These are phyloP conservation scores for Gobio occitaniae DNA, from an alignment of 2,797 vertebrate genomes.

Conservation along the genomic window DNA sequence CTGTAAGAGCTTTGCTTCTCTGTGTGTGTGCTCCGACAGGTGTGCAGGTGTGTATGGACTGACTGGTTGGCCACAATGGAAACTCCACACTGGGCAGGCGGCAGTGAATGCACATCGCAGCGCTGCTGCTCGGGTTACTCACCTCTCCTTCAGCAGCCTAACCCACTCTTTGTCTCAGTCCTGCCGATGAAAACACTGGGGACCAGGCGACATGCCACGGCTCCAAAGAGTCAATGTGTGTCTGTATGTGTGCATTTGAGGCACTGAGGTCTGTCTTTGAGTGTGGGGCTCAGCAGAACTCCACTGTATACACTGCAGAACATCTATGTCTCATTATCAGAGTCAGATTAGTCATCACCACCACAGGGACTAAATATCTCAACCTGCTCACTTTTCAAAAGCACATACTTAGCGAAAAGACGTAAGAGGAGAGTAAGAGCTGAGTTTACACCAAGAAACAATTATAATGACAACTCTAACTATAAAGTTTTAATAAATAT, in stretches of 20 bases:
- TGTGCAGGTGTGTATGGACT: slow-evolving; percentile 35
- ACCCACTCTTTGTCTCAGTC: slow-evolving; percentile 42
- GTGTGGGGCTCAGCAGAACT: not conserved
- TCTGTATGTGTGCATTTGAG: not conserved
- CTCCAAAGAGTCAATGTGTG: slow-evolving; percentile 23
- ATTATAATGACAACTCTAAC: not conserved
- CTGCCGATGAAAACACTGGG: slow-evolving; percentile 37
- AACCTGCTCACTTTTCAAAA: slow-evolving; percentile 45
- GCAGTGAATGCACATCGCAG: slow-evolving; percentile 44
- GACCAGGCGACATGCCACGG: slow-evolving; percentile 31
- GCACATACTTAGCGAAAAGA: not conserved
- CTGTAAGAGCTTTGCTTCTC: slow-evolving; percentile 16
- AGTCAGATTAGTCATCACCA: slow-evolving; percentile 10
- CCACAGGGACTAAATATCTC: slow-evolving; percentile 1
- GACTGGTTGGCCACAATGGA: slow-evolving; percentile 45
- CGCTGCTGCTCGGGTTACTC: slow-evolving; percentile 51
- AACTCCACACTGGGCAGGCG: slow-evolving; percentile 41
- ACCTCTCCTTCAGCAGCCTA: slow-evolving; percentile 41
- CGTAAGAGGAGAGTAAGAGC: not conserved
- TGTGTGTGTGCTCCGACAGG: slow-evolving; percentile 38
- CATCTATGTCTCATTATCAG: slow-evolving; percentile 30
- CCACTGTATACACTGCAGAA: not conserved
- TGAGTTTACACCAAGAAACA: not conserved
- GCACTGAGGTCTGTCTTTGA: not conserved
- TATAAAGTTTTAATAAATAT: not conserved